Evolutionary conservation across 35 echinoderm and acorn worm genomes (phyloP), one percentile per base, ranked within the genome.

Genomic region (Strongylocentrotus purpuratus): DNA sequence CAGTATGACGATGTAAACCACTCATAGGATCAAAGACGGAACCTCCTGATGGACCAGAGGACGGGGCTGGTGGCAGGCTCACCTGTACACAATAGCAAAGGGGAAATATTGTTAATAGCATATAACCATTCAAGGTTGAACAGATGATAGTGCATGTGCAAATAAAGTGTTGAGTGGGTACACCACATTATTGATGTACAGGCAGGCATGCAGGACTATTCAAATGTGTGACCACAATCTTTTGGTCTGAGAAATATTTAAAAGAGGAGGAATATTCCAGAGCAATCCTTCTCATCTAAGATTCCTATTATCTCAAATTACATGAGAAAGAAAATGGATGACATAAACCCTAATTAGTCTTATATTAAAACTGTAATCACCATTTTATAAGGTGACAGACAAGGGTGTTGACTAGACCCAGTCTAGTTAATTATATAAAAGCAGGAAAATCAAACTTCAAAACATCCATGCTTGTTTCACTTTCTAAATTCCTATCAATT

Each of bases 11-110:
- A 58, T 93, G 91, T 14, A 93, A 12, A 33, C 91, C 48, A 47
- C 91, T 47, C 31, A 58, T 32, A 50, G 45, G 91, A 31, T 58
- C 91, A 47, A 93, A 58, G 2, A 93, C 46, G 28, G 91, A 93
- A 58, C 91, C 91, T 48, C 91, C 91, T 13, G 91, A 96, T 58
- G 94, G 96, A 33, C 96, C 96, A 90, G 96, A 96, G 9, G 96
- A 90, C 13, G 96, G 96, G 2, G 91, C 91, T 47, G 91, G 91
- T 50, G 91, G 46, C 31, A 15, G 48, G 11, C 46, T 47, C 46
- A 93, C 46, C 87, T 89, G 45, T 46, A 89, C 15, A 89, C 18
- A 45, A 87, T 46, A 89, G 86, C 9, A 33, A 45, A 89, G n/a
- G 28, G 3, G 6, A 78, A 78, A 78, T 78, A 78, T n/a, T 2